Percentiles rank a stretch among this genome's conserved stretches.
phyloP scores from a whole-genome alignment of 2,797 vertebrate genomes.

The Vipera ursinii region DNA sequence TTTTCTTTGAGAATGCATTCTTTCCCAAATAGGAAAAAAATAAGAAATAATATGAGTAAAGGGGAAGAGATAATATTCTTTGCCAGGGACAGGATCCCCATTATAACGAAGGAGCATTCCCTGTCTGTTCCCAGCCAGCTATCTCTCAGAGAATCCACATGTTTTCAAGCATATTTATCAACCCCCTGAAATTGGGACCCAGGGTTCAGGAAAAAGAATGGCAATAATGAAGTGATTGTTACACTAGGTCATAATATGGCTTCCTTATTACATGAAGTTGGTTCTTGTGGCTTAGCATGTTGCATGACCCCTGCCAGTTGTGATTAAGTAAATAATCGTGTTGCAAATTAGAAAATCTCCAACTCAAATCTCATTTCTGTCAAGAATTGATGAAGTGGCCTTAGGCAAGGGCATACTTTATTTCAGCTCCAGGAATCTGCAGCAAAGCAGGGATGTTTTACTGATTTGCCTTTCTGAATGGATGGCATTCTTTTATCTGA shows the following conservation, averaged over 20 bases:
- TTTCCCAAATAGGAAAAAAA: neutral
- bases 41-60: neutral
- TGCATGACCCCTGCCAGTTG: neutral
- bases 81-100: neutral
- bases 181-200: neutral
- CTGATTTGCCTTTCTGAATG: neutral
- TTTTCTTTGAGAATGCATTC: neutral
- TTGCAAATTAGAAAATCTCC: neutral
- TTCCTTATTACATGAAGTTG: neutral
- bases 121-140: neutral
- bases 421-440: neutral
- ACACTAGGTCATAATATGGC: neutral
- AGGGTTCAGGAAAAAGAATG: neutral
- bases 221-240: neutral
- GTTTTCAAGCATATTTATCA: neutral
- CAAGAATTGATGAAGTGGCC: neutral
- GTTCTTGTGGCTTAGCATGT: neutral
- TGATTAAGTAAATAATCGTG: neutral
- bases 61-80: neutral
- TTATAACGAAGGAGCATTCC: neutral
- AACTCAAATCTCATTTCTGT: neutral
- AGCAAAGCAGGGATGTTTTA: neutral
- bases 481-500: neutral
- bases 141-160: neutral
- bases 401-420: neutral